A percentile compares a stretch with the other conserved stretches of the same genome.
Evolutionary conservation across 2,797 vertebrate species (phyloP).

Genomic region (Echiichthys vipera): DNA sequence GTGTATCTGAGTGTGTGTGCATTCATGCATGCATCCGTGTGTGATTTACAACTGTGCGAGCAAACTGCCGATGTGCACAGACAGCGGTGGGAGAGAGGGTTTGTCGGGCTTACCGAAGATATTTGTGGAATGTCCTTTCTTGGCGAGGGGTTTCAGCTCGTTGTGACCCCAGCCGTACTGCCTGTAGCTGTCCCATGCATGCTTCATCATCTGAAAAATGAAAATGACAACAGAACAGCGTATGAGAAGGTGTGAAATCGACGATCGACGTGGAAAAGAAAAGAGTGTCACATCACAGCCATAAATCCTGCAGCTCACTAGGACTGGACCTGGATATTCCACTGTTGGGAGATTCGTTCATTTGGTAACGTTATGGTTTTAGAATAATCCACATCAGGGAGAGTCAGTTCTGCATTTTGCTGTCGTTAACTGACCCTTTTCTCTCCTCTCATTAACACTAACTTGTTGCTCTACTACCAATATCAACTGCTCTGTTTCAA

Average conservation of each 20-base stretch:
- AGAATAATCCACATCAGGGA: too few relatives aligned
- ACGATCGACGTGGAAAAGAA: too few relatives aligned
- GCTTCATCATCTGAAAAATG: slow-evolving; percentile 95
- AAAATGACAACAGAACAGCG: neutral
- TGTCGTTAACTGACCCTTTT: too few relatives aligned
- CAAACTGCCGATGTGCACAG: slow-evolving; percentile 30
- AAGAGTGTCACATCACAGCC: neutral
- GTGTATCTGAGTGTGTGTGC: slow-evolving; percentile 10
- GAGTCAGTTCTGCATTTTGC: too few relatives aligned
- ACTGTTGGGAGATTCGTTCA: too few relatives aligned
- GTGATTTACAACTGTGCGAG: slow-evolving; percentile 42
- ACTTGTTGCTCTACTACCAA: too few relatives aligned
- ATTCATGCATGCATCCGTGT: slow-evolving; percentile 22
- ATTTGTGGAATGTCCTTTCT: slow-evolving; percentile 99
- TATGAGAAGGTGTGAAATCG: neutral
- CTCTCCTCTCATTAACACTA: too few relatives aligned
- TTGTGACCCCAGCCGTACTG: slow-evolving; percentile 99
- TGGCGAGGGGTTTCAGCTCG: slow-evolving; percentile 97
- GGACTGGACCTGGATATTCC: too few relatives aligned
- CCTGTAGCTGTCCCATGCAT: slow-evolving; percentile 98
- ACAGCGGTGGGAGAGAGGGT: neutral
- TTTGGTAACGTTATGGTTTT: too few relatives aligned
- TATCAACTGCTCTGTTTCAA: too few relatives aligned
- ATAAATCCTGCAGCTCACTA: neutral
- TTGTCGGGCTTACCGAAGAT: slow-evolving; percentile 93